Evolutionary conservation across 1,140 invertebrate genomes (phyloP), one percentile per base, ranked within the genome.

Genomic region (Caenorhabditis remanei): DNA sequence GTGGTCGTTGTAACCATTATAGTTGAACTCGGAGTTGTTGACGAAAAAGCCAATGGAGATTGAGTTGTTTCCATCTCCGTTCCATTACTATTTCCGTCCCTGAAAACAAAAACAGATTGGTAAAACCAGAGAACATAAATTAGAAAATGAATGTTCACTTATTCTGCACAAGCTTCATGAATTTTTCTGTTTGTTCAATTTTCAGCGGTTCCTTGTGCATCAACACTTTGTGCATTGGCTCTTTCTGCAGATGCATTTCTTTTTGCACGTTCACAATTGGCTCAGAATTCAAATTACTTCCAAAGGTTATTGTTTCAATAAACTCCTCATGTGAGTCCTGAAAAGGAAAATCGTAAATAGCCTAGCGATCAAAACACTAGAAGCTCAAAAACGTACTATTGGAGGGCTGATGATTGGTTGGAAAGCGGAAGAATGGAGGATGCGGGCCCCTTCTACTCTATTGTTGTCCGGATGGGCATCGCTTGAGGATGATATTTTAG

Each of bases 261-360:
- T 50, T 79, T 50, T 14, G 71, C 43, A 79, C 71, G 24, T 79
- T 79, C 16, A 79, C 21, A 79, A 79, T 79, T 50, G 71, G 46
- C 40, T 79, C 71, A 1, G 71, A 79, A 79, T 79, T 50, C 14
- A 79, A 32, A 79, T 53, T 79, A 46, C 71, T 79, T 21, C 71
- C 71, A 50, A 79, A 79, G 71, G 71, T 79, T 79, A 79, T 79
- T 24, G 71, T 79, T 79, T 79, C 71, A n/a, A 79, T 79, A 50
- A 79, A 79, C 46, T 79, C 46, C 46, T 79, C 71, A 24, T 79
- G 71, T 24, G 71, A 79, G 71, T 79, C 71, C 71, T 79, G n/a
- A n/a, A 75, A 32, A 1, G 2, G 2, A 0, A 2, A 32, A 32
- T 32, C 2, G 32, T 32, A 32, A 32, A 1, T 32, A 32, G 32